phyloP scores from a whole-genome alignment of 2,797 vertebrate genomes.

The Mus spretus region DNA sequence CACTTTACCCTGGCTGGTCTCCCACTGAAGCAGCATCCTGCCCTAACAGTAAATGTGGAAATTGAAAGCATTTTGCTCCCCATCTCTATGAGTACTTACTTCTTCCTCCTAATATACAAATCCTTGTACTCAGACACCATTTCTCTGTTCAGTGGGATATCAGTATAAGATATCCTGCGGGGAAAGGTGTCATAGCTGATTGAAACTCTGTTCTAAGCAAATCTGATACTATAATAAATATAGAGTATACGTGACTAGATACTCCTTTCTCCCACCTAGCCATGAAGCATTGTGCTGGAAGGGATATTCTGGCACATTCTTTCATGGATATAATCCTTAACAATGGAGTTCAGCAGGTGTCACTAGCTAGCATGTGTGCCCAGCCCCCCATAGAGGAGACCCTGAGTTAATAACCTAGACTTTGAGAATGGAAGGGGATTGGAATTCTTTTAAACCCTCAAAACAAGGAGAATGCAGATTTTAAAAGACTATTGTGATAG shows the following conservation, averaged over 20 bases:
- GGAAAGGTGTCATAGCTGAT: neutral
- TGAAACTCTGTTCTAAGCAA: neutral
- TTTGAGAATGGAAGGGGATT: neutral
- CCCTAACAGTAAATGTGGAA: neutral
- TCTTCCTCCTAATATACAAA: neutral
- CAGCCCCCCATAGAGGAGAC: neutral
- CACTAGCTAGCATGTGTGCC: neutral
- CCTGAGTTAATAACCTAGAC: neutral
- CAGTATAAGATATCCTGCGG: neutral
- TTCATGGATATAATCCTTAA: neutral
- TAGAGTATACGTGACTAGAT: neutral
- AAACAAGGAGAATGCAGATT: neutral
- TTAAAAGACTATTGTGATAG: neutral
- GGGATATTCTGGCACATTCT: neutral
- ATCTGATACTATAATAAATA: neutral
- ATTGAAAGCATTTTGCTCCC: neutral
- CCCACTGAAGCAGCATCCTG: neutral
- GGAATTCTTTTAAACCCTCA: neutral
- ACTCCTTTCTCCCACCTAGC: neutral
- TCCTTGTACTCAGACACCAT: neutral
- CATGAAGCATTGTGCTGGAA: neutral
- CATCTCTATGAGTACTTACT: neutral
- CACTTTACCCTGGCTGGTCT: no score
- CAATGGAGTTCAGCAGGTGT: neutral
- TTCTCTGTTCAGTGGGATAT: neutral